phyloP scores from a whole-genome alignment of 2,113 vertebrate species.

The Ia io region DNA sequence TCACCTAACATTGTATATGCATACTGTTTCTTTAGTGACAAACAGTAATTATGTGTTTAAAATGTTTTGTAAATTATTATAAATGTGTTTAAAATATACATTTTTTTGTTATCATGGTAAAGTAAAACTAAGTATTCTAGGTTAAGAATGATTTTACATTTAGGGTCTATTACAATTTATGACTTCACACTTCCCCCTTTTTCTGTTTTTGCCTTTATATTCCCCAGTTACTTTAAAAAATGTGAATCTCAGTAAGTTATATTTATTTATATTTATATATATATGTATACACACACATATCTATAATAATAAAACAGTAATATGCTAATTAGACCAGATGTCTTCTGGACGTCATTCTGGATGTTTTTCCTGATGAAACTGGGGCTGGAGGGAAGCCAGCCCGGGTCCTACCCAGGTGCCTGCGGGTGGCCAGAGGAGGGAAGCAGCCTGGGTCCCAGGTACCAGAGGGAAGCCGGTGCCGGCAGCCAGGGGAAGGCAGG shows the following conservation, averaged over 20 bases:
- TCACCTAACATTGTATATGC: neutral
- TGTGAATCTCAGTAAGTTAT: constrained; percentile 29
- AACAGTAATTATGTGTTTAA: constrained; percentile 13
- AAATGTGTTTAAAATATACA: neutral
- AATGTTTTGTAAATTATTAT: neutral
- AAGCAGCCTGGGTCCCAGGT: too few species aligned
- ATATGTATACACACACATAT: too few species aligned
- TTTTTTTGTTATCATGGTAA: constrained; percentile 20
- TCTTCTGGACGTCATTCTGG: too few species aligned
- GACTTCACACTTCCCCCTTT: neutral
- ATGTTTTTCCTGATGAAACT: too few species aligned
- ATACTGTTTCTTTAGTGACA: neutral
- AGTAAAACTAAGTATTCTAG: constrained; percentile 11
- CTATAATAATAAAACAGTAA: too few species aligned
- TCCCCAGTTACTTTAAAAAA: constrained; percentile 53
- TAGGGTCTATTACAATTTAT: constrained; percentile 38
- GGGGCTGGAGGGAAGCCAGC: too few species aligned
- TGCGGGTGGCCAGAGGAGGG: too few species aligned
- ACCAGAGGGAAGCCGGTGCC: too few species aligned
- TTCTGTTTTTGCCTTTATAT: constrained; percentile 64
- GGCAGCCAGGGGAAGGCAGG: too few species aligned
- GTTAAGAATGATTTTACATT: constrained; percentile 15
- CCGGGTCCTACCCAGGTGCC: too few species aligned
- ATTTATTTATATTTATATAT: neutral
- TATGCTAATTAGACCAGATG: too few species aligned